These are phyloP conservation scores for Paracentrotus lividus DNA, from an alignment of 53 echinoderm and acorn worm genomes.

Conservation along the genomic window DNA sequence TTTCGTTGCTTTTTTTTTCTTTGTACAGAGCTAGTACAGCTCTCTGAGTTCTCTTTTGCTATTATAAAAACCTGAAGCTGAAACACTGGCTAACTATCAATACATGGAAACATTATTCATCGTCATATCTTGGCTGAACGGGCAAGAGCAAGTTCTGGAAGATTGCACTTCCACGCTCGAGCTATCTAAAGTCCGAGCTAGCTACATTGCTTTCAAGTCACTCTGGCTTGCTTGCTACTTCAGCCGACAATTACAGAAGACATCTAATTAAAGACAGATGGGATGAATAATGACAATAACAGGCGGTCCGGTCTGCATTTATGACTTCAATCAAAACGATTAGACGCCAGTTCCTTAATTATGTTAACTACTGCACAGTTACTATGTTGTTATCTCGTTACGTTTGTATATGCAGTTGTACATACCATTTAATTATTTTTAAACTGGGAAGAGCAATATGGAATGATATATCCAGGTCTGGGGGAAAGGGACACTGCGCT, in stretches of 20 bases:
- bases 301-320: conserved; percentile 34
- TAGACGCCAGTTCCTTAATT: conserved; percentile 34
- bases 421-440: not conserved
- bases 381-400: conserved; percentile 40
- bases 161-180: conserved; percentile 19
- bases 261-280: conserved; percentile 67
- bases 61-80: not conserved
- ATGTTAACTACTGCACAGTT: not conserved
- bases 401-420: conserved; percentile 7
- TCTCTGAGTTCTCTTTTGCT: not conserved
- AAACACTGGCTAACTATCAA: not conserved
- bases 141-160: not conserved
- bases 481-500: not conserved
- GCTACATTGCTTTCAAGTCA: not conserved
- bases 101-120: conserved; percentile 35
- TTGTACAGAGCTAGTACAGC: too few species aligned
- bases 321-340: conserved; percentile 40
- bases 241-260: conserved; percentile 49
- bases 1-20: too few species aligned
- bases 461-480: not conserved
- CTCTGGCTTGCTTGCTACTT: not conserved
- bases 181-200: not conserved
- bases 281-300: conserved; percentile 47
- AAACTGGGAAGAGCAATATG: not conserved
- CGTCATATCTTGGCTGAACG: not conserved